Base-by-base conservation (phyloP, 2,797 vertebrate genomes). In the Arnoldichthys spilopterus region DNA sequence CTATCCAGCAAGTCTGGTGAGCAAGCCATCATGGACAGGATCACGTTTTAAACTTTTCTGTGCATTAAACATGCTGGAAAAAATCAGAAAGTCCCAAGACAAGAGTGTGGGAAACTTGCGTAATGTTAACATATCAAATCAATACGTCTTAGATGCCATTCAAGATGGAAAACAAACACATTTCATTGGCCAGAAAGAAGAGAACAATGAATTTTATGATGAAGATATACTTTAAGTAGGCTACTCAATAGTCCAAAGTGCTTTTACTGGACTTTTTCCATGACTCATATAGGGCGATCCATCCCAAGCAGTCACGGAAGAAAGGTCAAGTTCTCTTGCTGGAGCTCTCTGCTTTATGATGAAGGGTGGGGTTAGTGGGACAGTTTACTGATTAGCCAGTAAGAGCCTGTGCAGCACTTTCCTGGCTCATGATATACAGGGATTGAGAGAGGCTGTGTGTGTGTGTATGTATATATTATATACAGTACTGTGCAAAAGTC, bases 331-430 rank as follows among this genome's bases (percentile, higher is more conserved):
- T 51, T 58, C 18, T 28, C 40, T n/a, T n/a, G n/a, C n/a, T 47
- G 34, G 34, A 59, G 6, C 74, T 26, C 74, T 72, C 12, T 43
- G 61, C 37, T 77, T 71, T 74, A 69, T 58, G 67, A 67, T 79
- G 7, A 13, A 30, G n/a, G 15, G 56, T 26, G 24, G 28, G 53
- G 32, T 4, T 0, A 56, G 56, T 1, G 22, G 61, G 32, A 53
- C 1, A 54, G 75, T 45, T 72, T 51, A 84, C 77, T 72, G 53
- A 80, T 84, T 72, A 82, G 43, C 77, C 5, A 12, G 37, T 45
- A 16, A 64, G 56, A 68, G 32, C 18, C 13, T 43, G 37, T 59
- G 37, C n/a, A 28, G 37, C 30, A n/a, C 15, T 40, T 61, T 67
- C 49, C 22, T 13, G 11, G 32, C 1, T 13, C 5, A n/a, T 30